phyloP scores from a whole-genome alignment of 2,888 invertebrate species.

The Cinara cedri region DNA sequence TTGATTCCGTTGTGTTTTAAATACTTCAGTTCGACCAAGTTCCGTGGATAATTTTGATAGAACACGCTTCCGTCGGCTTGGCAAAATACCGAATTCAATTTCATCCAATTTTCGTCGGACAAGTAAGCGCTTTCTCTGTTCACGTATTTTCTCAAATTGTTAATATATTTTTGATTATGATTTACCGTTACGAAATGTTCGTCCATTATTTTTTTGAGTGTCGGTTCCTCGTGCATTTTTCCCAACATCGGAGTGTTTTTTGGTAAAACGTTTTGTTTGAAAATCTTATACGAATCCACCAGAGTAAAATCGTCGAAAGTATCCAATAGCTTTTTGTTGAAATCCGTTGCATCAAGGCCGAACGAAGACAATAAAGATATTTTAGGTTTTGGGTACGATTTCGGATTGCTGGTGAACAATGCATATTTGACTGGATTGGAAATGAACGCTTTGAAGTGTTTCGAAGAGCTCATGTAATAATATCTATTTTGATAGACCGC shows the following conservation, averaged over 20 bases:
- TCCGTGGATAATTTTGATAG: constrained; percentile 16
- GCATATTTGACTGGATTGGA: constrained; percentile 1
- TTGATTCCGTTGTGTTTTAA: background rate
- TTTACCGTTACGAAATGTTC: background rate
- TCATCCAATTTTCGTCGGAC: background rate
- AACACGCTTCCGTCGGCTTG: constrained; percentile 4
- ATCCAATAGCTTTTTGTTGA: background rate
- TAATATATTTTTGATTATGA: background rate
- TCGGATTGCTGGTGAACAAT: background rate
- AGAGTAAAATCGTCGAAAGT: background rate
- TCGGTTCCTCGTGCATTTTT: constrained; percentile 26
- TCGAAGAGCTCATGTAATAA: constrained; percentile 27
- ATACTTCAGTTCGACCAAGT: constrained; percentile 2
- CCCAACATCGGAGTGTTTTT: constrained; percentile 26
- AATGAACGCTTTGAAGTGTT: background rate
- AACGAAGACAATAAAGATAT: constrained; percentile 2
- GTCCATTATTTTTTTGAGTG: background rate
- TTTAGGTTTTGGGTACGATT: constrained; percentile 6
- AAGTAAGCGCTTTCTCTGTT: background rate
- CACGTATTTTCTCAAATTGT: background rate
- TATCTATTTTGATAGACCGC: constrained; percentile 37
- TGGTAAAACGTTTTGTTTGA: constrained; percentile 16
- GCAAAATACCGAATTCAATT: constrained; percentile 24
- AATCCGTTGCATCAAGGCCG: background rate
- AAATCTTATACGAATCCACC: background rate